These are phyloP conservation scores for Petrolisthes manimaculis DNA, from an alignment of 2,888 invertebrate genomes.

Conservation along the genomic window DNA sequence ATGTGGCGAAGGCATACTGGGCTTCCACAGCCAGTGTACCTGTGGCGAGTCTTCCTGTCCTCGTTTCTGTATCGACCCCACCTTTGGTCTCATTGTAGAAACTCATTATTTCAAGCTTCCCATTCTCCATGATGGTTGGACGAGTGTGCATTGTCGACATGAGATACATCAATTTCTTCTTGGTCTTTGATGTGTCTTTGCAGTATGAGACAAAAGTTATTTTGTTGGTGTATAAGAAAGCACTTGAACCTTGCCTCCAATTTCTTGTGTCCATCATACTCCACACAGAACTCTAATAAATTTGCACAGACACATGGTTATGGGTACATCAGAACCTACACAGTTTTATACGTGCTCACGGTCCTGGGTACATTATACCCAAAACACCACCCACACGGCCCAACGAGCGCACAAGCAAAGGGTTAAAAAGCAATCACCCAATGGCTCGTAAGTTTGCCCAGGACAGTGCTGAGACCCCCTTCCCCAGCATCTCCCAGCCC, in stretches of 20 bases:
- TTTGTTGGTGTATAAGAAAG: constrained; percentile 15
- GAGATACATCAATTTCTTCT: constrained; percentile 29
- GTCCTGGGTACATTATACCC: too few species aligned
- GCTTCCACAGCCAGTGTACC: constrained; percentile 15
- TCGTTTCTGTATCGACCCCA: constrained; percentile 31
- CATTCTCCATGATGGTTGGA: constrained; percentile 14
- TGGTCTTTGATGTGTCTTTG: neutral
- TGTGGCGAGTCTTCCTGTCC: constrained; percentile 32
- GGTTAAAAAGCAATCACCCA: too few species aligned
- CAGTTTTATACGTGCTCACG: too few species aligned
- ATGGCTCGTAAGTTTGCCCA: too few species aligned
- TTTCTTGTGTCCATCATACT: neutral
- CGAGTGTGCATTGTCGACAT: constrained; percentile 24
- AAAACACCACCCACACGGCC: too few species aligned
- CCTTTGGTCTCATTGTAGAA: constrained; percentile 45
- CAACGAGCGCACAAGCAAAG: too few species aligned
- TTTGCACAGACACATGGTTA: too few species aligned
- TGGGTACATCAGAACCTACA: too few species aligned
- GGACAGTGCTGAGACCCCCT: too few species aligned
- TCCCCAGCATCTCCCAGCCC: too few species aligned
- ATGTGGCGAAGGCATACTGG: constrained; percentile 22
- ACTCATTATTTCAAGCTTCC: constrained; percentile 30
- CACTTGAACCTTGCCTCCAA: constrained; percentile 12
- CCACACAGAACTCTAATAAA: too few species aligned
- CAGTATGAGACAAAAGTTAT: constrained; percentile 30